These are phyloP conservation scores for Bos indicus DNA, from an alignment of 2,113 vertebrate species.

Conservation along the genomic window DNA sequence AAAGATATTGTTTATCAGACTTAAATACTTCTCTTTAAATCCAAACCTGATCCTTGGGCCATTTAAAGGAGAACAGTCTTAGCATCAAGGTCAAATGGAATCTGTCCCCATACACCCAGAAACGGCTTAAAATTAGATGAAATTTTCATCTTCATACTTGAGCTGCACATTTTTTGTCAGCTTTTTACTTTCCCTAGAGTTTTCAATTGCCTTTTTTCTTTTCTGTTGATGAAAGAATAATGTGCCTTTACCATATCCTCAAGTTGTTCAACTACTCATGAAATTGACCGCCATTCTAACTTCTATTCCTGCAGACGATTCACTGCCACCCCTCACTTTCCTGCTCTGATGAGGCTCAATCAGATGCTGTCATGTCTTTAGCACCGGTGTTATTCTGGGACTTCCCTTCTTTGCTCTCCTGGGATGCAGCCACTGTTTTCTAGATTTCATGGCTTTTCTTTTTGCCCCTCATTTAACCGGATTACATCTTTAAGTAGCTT, in stretches of 20 bases:
- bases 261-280: not conserved
- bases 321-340: not conserved
- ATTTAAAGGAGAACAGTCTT: not conserved
- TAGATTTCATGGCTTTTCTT: not conserved
- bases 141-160: not conserved
- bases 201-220: not conserved
- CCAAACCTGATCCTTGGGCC: not conserved
- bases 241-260: not conserved
- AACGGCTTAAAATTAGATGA: not conserved
- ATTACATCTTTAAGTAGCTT: not conserved
- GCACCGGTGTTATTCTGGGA: not conserved
- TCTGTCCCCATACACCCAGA: not conserved
- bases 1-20: not conserved
- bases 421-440: not conserved
- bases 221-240: not conserved
- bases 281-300: not conserved
- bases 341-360: not conserved
- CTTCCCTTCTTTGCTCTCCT: not conserved
- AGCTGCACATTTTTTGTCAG: not conserved
- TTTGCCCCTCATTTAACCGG: not conserved
- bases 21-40: not conserved
- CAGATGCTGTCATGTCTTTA: not conserved
- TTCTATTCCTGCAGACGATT: not conserved
- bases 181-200: not conserved
- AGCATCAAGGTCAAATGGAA: not conserved